Evolutionary conservation across 2,888 invertebrate genomes (phyloP).

Genomic region (Tineola bisselliella): DNA sequence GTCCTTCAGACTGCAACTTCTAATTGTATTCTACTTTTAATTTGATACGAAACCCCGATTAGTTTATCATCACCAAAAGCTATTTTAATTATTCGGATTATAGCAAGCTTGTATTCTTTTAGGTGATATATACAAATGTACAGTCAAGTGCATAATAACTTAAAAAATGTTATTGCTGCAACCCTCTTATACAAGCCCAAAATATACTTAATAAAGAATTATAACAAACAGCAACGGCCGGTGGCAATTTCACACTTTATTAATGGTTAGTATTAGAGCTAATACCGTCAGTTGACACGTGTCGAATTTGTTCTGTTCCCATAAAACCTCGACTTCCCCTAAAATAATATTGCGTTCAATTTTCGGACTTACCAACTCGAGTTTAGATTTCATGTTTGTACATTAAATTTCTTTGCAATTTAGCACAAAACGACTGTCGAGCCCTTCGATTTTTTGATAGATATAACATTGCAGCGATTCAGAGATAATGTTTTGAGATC

Average conservation of each 20-base stretch:
- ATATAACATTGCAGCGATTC: slow-evolving; percentile 32
- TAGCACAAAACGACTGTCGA: slow-evolving; percentile 20
- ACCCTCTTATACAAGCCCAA: background rate
- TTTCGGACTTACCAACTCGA: slow-evolving; percentile 25
- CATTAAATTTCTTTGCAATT: slow-evolving; percentile 17
- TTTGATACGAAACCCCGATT: too few relatives aligned
- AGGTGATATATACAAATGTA: too few relatives aligned
- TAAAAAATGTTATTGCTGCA: too few relatives aligned
- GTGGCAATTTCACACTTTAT: slow-evolving; percentile 69
- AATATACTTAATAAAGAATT: slow-evolving; percentile 58
- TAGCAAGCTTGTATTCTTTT: too few relatives aligned
- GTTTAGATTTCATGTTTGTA: slow-evolving; percentile 20
- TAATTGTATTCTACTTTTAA: too few relatives aligned
- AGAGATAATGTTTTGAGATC: slow-evolving; percentile 37
- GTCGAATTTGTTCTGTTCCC: slow-evolving; percentile 59
- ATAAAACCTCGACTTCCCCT: slow-evolving; percentile 48
- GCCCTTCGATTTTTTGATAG: slow-evolving; percentile 48
- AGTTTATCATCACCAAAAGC: too few relatives aligned
- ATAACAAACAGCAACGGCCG: slow-evolving; percentile 52
- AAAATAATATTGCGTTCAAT: slow-evolving; percentile 23
- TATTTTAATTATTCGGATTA: too few relatives aligned
- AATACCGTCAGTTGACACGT: slow-evolving; percentile 63
- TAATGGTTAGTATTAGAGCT: slow-evolving; percentile 64
- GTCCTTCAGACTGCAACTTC: too few relatives aligned
- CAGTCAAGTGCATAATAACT: too few relatives aligned